Evolutionary conservation across 1,140 invertebrate species (phyloP), one percentile per base, ranked within the genome.

Genomic region (Aporrectodea caliginosa): DNA sequence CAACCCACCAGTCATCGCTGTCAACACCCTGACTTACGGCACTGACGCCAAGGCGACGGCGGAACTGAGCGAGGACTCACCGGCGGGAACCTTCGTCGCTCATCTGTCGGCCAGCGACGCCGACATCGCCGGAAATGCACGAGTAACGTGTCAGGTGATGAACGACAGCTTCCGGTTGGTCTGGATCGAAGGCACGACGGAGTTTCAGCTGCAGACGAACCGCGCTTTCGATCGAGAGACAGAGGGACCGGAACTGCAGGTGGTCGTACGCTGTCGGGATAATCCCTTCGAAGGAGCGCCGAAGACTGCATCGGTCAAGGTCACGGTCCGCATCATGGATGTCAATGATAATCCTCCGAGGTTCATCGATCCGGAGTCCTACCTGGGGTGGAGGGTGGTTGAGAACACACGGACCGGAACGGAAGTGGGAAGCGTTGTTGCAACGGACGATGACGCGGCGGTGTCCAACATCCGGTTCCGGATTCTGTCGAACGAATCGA

Each of bases 1-100:
- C 89, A 96, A 97, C 86, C 94, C 95, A 82, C 95, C 96, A 0
- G 93, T 93, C 12, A 97, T 98, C 83, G 94, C 94, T 85, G 92
- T 98, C 1, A 82, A 81, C 71, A 72, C 70, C n/a, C 79, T 83
- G 72, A 81, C 82, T 0, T 58, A 6, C 43, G 43, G 43, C 22
- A 58, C 43, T 6, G 43, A 6, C 6, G 82, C 82, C 0, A 96
- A 89, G 95, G 98, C 80, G 93, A 94, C 1, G 95, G 97, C 89
- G 93, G 95, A 95, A 0, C 92, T 94, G 83, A 92, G 93, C 0
- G 96, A 96, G 0, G 95, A 97, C 85, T 96, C 95, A 84, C 94
- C 98, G 0, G 95, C 95, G 0, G 90, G 95, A 81, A 96, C 98
- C 84, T 96, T 94, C 6, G 94, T 97, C 2, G 31, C 68, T 27